Evolutionary conservation across 2,113 vertebrate species (phyloP), one percentile per base, ranked within the genome.

Genomic region (Haliaeetus leucogaster): DNA sequence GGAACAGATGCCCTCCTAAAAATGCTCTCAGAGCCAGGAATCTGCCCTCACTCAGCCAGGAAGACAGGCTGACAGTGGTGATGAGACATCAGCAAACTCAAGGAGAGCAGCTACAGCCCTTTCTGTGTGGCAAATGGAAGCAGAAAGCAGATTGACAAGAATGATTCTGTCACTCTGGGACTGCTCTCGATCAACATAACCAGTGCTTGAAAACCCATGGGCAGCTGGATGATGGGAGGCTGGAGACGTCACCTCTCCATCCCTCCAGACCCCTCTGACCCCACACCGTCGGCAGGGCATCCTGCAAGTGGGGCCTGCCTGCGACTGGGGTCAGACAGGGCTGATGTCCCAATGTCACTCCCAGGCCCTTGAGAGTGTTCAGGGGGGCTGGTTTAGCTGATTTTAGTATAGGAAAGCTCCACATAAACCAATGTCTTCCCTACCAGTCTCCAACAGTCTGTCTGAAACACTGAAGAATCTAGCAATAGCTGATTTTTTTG

Each of bases 121-220:
- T 82, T 95, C 78, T 66, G 70, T 70, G 84, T 9, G 42, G 86
- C 84, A 93, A 94, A 93, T 87, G 89, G 96, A 91, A 86, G 86
- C 73, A 87, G 78, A 85, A 79, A 87, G 65, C 38, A 80, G 74
- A 90, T 48, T 91, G 97, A 97, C 94, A 97, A 97, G 93, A 93
- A 58, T 2, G 32, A 47, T 76, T 55, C 89, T 91, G 96, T 93
- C 93, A 93, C 53, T 32, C 67, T 50, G 91, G 66, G 70, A 70
- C 95, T 95, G 94, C 66, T 96, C 86, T 96, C 4, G 11, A 94
- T 95, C 94, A 97, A 93, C 94, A 36, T 34, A 93, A 96, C 58
- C 62, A 66, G 53, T 7, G 93, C 78, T 82, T 80, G 87, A 97
- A 94, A 97, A 96, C 58, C 78, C 93, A 38, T 0, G 42, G 84